Evolutionary conservation across 2,888 invertebrate species (phyloP).

Genomic region (Graphium colonna): DNA sequence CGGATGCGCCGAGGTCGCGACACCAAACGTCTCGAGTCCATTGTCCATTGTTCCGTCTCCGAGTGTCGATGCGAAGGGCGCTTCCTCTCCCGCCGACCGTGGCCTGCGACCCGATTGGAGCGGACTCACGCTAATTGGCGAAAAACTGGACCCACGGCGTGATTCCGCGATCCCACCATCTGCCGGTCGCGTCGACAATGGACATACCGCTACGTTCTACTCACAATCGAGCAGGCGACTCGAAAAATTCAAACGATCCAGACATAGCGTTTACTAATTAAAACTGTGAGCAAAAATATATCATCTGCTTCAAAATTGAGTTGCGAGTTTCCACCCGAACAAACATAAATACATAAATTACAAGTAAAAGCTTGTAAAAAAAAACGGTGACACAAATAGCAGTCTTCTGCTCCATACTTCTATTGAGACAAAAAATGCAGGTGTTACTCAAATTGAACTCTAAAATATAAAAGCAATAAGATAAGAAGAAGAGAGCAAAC

Average conservation of each 20-base stretch:
- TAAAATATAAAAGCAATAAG: no score
- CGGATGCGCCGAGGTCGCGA: slow-evolving; percentile 59
- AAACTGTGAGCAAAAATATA: background rate
- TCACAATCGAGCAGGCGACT: background rate
- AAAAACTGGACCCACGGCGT: slow-evolving; percentile 5
- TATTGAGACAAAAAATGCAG: background rate
- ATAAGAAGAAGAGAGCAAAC: no score
- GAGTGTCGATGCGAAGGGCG: slow-evolving; percentile 58
- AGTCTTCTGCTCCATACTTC: background rate
- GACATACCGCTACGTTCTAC: no score
- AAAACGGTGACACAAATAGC: background rate
- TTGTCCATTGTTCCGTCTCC: slow-evolving; percentile 63
- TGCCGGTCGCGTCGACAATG: background rate
- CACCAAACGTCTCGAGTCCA: slow-evolving; percentile 54
- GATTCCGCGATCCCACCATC: slow-evolving; percentile 1
- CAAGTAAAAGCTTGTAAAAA: background rate
- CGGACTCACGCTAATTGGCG: slow-evolving; percentile 15
- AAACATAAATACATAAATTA: background rate
- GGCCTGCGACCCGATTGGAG: slow-evolving; percentile 37
- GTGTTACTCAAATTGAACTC: no score
- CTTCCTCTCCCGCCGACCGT: slow-evolving; percentile 62
- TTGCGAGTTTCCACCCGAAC: no score
- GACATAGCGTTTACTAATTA: background rate
- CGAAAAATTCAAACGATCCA: background rate
- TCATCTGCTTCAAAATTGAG: no score